Evolutionary conservation across 2,888 invertebrate species (phyloP).

Genomic region (Tipula confusa): DNA sequence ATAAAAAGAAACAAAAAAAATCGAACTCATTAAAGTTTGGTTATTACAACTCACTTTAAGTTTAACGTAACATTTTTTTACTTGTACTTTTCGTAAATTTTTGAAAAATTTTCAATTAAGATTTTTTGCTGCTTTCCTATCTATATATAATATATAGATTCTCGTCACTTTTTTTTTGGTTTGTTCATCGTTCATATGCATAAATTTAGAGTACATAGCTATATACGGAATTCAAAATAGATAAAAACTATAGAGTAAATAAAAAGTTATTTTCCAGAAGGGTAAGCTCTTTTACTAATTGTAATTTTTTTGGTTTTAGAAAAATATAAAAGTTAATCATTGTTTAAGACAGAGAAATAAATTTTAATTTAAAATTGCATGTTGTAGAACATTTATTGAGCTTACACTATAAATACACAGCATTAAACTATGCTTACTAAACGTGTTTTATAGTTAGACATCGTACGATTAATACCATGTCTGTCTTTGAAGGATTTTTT

Average conservation of each 20-base stretch:
- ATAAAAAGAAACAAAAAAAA: neutral
- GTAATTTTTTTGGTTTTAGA: too few species aligned
- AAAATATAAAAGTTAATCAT: too few species aligned
- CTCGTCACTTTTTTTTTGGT: neutral
- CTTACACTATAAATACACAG: too few species aligned
- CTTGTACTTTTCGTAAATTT: neutral
- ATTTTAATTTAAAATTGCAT: too few species aligned
- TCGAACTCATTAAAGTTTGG: conserved; percentile 16
- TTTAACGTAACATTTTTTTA: neutral
- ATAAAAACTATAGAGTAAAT: neutral
- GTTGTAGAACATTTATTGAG: too few species aligned
- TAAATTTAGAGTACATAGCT: neutral
- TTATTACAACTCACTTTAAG: conserved; percentile 6
- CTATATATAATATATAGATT: neutral
- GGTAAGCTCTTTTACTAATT: too few species aligned
- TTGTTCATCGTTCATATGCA: conserved; percentile 3
- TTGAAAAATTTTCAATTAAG: neutral
- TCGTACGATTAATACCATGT: too few species aligned
- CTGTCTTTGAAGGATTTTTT: too few species aligned
- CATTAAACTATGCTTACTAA: too few species aligned
- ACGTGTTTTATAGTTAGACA: too few species aligned
- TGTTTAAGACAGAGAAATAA: too few species aligned
- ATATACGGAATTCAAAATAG: neutral
- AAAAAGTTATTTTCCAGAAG: too few species aligned
- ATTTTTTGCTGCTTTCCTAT: neutral